Percentiles rank a stretch among this genome's conserved stretches.
Conservation (phyloP, 1,140 invertebrate genomes). For the Euwallacea similis region DNA sequence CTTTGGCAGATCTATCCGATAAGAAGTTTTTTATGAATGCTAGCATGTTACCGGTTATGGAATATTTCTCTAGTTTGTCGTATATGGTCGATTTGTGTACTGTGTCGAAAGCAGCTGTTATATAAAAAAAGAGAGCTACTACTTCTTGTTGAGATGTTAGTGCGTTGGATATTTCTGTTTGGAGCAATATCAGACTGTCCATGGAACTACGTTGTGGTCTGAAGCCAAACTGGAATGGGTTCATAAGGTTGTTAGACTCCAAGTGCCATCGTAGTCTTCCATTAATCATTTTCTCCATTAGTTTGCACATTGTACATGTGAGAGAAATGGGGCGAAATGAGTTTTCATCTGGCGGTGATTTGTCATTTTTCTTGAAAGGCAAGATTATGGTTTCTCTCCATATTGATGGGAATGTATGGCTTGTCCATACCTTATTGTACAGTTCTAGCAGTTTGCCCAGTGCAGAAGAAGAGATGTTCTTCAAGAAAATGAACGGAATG, state of each 20-base stretch:
- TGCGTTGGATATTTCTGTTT: slow-evolving; percentile 20
- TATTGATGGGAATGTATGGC: background rate
- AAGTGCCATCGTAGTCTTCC: slow-evolving; percentile 14
- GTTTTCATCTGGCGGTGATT: slow-evolving; percentile 5
- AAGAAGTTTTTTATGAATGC: slow-evolving; percentile 18
- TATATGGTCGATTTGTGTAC: slow-evolving; percentile 12
- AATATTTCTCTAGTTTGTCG: slow-evolving; percentile 17
- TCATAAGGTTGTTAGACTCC: slow-evolving; percentile 18
- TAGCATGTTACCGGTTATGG: slow-evolving; percentile 19
- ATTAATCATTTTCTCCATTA: slow-evolving; percentile 27
- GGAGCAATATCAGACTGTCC: slow-evolving; percentile 1
- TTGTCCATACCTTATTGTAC: slow-evolving; percentile 7
- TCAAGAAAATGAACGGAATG: slow-evolving; percentile 19
- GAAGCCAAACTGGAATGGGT: background rate
- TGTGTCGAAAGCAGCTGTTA: slow-evolving; percentile 24
- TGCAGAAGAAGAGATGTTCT: slow-evolving; percentile 3
- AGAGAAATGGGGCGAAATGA: slow-evolving; percentile 25
- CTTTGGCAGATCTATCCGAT: slow-evolving; percentile 19
- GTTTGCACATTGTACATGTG: slow-evolving; percentile 24
- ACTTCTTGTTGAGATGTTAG: slow-evolving; percentile 16
- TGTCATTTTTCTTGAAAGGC: slow-evolving; percentile 22
- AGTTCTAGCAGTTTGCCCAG: slow-evolving; percentile 4
- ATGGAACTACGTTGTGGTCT: background rate
- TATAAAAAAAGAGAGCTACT: slow-evolving; percentile 16
- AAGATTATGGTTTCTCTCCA: slow-evolving; percentile 24